These are phyloP conservation scores for Lycodopsis pacificus DNA, from an alignment of 2,797 vertebrate species.

Conservation along the genomic window DNA sequence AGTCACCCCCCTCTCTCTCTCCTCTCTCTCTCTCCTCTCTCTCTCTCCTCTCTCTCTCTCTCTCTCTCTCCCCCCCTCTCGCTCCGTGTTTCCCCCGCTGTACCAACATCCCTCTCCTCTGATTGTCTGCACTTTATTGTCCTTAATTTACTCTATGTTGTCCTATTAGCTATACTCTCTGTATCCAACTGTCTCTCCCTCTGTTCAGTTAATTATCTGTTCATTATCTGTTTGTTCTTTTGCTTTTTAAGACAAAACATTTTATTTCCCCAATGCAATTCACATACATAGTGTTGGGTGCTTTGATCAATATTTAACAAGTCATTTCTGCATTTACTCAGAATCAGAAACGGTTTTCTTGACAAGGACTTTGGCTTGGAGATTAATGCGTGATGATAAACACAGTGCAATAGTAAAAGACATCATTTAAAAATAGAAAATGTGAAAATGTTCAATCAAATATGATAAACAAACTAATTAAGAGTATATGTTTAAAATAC, in stretches of 20 bases:
- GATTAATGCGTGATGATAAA: too few species aligned
- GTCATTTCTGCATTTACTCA: background rate
- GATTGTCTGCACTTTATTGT: background rate
- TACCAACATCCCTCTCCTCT: background rate
- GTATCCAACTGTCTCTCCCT: background rate
- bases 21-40: slow-evolving; percentile 2
- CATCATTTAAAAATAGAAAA: too few species aligned
- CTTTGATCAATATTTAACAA: background rate
- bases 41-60: slow-evolving; percentile 3
- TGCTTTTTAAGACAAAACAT: slow-evolving; percentile 2
- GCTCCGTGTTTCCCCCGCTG: background rate
- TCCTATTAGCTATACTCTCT: background rate
- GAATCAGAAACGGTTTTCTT: too few species aligned
- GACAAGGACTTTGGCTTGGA: too few species aligned
- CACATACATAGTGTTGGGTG: background rate
- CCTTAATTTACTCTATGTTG: background rate
- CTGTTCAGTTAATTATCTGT: slow-evolving; percentile 1
- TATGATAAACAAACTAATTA: too few species aligned
- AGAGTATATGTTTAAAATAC: too few species aligned
- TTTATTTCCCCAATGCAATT: background rate
- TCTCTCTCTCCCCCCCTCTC: background rate
- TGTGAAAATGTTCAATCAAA: too few species aligned
- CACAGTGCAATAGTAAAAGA: too few species aligned
- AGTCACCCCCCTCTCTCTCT: slow-evolving; percentile 5
- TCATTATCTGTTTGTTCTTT: background rate